Conservation (phyloP, 2,113 vertebrate species). For the Mixornis gularis region DNA sequence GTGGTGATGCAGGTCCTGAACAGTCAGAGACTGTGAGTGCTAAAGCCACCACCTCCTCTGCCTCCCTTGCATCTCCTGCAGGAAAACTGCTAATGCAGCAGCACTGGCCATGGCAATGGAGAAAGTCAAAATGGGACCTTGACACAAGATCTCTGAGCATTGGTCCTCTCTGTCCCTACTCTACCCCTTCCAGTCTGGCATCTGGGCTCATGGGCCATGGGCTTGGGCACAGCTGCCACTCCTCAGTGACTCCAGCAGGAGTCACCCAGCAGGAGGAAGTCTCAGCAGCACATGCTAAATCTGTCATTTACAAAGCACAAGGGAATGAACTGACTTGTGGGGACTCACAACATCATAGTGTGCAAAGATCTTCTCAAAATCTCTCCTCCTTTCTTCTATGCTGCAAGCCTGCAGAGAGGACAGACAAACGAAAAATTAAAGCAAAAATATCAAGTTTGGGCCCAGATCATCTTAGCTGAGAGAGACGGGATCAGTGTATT, state of each 20-base stretch:
- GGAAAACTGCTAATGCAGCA: not conserved
- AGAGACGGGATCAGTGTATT: not conserved
- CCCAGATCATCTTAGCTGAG: not conserved
- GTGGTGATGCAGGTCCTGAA: not conserved
- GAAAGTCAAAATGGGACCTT: not conserved
- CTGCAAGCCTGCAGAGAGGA: constrained; percentile 75
- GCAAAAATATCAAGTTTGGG: not conserved
- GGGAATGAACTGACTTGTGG: not conserved
- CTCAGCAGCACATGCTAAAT: not conserved
- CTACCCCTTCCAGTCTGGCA: not conserved
- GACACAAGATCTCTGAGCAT: not conserved
- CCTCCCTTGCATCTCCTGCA: not conserved
- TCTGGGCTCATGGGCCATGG: not conserved
- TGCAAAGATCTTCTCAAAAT: constrained; percentile 94
- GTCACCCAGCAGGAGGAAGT: not conserved
- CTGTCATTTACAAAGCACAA: not conserved
- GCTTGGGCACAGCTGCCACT: not conserved
- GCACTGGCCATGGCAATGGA: accelerated
- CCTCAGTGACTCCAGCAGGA: not conserved
- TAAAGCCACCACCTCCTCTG: not conserved
- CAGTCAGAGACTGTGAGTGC: accelerated
- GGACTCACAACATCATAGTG: constrained; percentile 94
- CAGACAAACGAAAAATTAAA: not conserved
- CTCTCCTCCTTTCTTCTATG: constrained; percentile 83
- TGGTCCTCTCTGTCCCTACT: not conserved